A percentile compares a stretch with the other conserved stretches of the same genome.
Conservation (phyloP, 2,888 invertebrate species). For the Papilio elwesi region DNA sequence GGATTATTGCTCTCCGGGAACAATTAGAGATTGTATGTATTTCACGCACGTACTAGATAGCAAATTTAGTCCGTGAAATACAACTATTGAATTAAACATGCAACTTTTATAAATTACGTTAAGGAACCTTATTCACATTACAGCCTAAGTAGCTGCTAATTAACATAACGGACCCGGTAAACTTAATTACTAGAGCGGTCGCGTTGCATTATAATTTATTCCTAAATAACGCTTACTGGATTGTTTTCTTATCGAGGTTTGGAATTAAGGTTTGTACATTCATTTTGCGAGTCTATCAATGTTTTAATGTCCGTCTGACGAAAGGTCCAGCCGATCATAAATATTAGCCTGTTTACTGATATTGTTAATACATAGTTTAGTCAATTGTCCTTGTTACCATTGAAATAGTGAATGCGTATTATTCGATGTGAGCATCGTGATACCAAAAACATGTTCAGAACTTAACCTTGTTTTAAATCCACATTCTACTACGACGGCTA, state of each 20-base stretch:
- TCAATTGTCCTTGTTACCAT: no score
- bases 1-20: slow-evolving; percentile 52
- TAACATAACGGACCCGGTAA: no score
- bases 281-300: no score
- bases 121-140: slow-evolving; percentile 19
- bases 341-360: no score
- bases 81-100: not conserved
- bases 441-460: no score
- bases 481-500: not conserved
- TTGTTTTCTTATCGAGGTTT: no score
- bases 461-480: not conserved
- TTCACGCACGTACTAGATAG: slow-evolving; percentile 55
- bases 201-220: no score
- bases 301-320: no score
- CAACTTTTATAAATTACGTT: slow-evolving; percentile 12
- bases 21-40: slow-evolving; percentile 50
- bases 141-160: not conserved
- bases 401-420: no score
- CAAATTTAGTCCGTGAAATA: slow-evolving; percentile 46
- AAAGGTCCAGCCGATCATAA: not conserved
- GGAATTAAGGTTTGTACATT: no score
- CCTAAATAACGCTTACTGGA: no score
- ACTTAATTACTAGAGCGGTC: no score
- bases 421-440: not conserved
- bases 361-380: not conserved